phyloP scores from a whole-genome alignment of 2,797 vertebrate genomes.

The Acrossocheilus fasciatus region DNA sequence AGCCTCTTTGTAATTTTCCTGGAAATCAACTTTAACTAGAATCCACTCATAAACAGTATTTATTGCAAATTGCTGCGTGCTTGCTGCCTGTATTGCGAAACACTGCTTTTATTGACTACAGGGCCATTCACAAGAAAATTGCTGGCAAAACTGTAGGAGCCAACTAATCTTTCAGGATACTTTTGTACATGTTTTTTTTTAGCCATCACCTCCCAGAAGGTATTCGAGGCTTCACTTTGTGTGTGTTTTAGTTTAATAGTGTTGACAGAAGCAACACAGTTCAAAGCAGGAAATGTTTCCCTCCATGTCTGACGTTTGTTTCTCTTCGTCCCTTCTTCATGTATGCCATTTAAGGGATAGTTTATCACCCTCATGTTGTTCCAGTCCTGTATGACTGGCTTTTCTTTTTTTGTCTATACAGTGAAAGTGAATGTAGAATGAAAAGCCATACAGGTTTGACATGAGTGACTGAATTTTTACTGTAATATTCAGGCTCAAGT shows the following conservation, averaged over 20 bases:
- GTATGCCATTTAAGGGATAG: neutral
- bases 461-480: neutral
- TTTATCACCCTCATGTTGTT: neutral
- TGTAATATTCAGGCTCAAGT: neutral
- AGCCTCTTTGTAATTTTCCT: slow-evolving; percentile 62
- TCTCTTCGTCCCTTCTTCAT: neutral
- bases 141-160: slow-evolving; percentile 16
- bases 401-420: neutral
- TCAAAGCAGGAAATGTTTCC: slow-evolving; percentile 5
- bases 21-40: slow-evolving; percentile 63
- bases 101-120: slow-evolving; percentile 45
- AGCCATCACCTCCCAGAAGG: slow-evolving; percentile 21
- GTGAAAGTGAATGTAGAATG: neutral
- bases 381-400: neutral
- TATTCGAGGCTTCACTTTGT: slow-evolving; percentile 15
- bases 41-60: slow-evolving; percentile 36
- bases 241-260: slow-evolving; percentile 7
- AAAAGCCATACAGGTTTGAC: neutral
- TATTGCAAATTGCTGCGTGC: slow-evolving; percentile 42
- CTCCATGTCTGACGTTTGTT: neutral
- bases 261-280: neutral
- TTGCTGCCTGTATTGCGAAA: slow-evolving; percentile 31
- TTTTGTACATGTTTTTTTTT: slow-evolving; percentile 5
- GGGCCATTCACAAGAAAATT: slow-evolving; percentile 34
- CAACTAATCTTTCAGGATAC: neutral